Percentiles rank a stretch among this genome's conserved stretches.
Evolutionary conservation across 2,888 invertebrate species (phyloP).

Genomic region (Drosophila aldrichi): DNA sequence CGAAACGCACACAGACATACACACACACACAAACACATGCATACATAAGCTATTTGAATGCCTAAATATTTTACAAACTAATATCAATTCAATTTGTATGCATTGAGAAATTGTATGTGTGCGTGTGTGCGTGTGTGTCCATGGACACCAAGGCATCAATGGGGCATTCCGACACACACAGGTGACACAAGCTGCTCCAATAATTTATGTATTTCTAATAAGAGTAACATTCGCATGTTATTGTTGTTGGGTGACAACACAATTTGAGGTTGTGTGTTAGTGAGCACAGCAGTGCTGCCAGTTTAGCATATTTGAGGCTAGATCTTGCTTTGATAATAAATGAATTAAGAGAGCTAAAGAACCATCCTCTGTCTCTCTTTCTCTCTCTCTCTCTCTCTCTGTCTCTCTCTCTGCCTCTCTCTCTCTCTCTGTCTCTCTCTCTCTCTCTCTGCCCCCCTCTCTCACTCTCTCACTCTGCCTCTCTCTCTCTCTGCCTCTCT

Average conservation of each 20-base stretch:
- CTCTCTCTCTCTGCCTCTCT: no score
- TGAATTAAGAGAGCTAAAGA: no score
- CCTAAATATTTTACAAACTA: slow-evolving; percentile 75
- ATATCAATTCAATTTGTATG: slow-evolving; percentile 78
- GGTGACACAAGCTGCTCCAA: slow-evolving; percentile 54
- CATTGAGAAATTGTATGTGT: slow-evolving; percentile 55
- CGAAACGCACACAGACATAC: neutral
- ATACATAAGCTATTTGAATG: slow-evolving; percentile 48
- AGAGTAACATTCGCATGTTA: slow-evolving; percentile 53
- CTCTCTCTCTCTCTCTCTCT: no score
- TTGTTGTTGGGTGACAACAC: slow-evolving; percentile 33
- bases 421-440: no score
- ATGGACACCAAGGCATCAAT: slow-evolving; percentile 45
- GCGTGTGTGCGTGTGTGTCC: slow-evolving; percentile 6
- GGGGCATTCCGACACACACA: slow-evolving; percentile 52
- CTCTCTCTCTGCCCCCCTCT: no score
- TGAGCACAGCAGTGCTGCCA: no score
- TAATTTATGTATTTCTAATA: slow-evolving; percentile 70
- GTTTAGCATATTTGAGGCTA: no score
- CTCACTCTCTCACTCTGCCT: no score
- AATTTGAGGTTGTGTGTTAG: slow-evolving; percentile 22
- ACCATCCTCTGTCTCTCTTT: no score
- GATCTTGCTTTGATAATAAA: no score
- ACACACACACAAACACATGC: neutral
- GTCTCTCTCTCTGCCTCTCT: no score